Evolutionary conservation across 1,140 invertebrate species (phyloP), one percentile per base, ranked within the genome.

Genomic region (Mizuhopecten yessoensis): DNA sequence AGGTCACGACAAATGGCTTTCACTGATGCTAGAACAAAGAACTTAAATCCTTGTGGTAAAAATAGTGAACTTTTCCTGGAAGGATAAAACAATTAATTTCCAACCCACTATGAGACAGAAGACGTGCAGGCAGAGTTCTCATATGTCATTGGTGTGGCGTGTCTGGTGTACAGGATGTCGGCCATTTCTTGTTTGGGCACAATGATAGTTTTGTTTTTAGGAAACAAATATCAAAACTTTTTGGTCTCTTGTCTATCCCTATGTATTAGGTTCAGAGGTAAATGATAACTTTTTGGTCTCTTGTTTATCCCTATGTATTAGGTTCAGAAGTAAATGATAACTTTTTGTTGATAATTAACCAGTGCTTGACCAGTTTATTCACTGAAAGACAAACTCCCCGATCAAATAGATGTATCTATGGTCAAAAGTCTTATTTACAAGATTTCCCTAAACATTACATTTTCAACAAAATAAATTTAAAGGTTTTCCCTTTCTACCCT

Each of bases 51-150:
- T 75, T 75, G 57, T 75, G 57, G 57, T 75, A 75, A 75, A 75
- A 75, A 29, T 75, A 75, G 57, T 75, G 57, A 75, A 75, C 57
- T 75, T 75, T 75, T 75, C 57, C 57, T 75, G 29, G 57, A 75
- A 75, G 57, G 57, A 75, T 75, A 75, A 75, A 75, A 75, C 57
- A 75, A 75, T 75, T 75, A 75, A 75, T 75, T 75, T n/a, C 11
- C 23, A 75, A n/a, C 23, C n/a, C 57, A 29, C 23, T 75, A 29
- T 29, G n/a, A 75, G 5, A 17, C n/a, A 75, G 57, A 75, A 75
- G 57, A 29, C n/a, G 1, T 29, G 57, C 57, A 75, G 57, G 57
- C 57, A 75, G 57, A 5, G 5, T 17, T 29, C 57, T 29, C 57
- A 75, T 75, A 75, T n/a, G n/a, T 75, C 57, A 75, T 29, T 29